Conservation (phyloP, 2,888 invertebrate species). For the Cristatella mucedo region DNA sequence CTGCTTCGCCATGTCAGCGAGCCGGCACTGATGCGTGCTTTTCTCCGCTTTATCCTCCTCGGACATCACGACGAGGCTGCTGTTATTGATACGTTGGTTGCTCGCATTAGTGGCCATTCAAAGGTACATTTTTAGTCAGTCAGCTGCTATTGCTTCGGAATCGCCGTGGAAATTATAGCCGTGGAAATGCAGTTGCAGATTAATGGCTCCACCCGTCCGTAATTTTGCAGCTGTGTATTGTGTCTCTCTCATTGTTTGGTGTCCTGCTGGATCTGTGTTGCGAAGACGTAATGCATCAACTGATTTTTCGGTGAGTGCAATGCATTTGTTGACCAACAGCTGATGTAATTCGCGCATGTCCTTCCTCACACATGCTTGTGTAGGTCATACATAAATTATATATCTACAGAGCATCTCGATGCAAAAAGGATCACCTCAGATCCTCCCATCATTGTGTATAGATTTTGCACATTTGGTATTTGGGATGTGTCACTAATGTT, state of each 20-base stretch:
- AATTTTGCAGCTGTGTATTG: conserved; percentile 49
- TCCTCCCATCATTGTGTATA: too few relatives aligned
- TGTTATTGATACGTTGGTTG: conserved; percentile 64
- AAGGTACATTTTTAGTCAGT: conserved; percentile 44
- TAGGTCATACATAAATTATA: too few relatives aligned
- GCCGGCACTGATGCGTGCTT: conserved; percentile 61
- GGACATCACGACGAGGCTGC: conserved; percentile 67
- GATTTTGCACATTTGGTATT: too few relatives aligned
- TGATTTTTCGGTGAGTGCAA: conserved; percentile 51
- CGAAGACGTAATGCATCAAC: conserved; percentile 85
- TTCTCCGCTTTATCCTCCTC: conserved; percentile 61
- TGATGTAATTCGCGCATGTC: too few relatives aligned
- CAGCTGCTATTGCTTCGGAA: background rate
- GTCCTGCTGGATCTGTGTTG: conserved; percentile 77
- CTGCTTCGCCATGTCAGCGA: conserved; percentile 71
- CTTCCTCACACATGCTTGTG: too few relatives aligned
- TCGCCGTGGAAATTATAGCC: background rate
- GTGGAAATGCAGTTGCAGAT: background rate
- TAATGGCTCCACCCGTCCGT: background rate
- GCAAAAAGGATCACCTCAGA: too few relatives aligned
- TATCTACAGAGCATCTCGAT: too few relatives aligned
- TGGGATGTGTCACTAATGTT: too few relatives aligned
- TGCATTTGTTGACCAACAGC: too few relatives aligned
- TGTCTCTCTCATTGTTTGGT: conserved; percentile 74
- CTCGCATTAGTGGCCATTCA: conserved; percentile 55